Evolutionary conservation across 2,113 vertebrate genomes (phyloP).

Genomic region (Heteronetta atricapilla): DNA sequence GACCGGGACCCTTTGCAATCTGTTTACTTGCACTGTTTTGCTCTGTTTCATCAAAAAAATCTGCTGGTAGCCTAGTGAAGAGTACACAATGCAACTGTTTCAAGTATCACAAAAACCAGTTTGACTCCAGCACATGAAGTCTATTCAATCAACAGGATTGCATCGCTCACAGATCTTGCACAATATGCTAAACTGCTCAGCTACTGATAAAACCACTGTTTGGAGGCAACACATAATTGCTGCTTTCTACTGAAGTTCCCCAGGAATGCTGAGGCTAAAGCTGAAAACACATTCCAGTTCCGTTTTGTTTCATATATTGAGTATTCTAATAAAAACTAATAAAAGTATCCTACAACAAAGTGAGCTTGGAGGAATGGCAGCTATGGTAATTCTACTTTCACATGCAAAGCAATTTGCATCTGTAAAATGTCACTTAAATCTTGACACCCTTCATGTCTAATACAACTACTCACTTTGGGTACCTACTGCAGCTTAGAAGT

Average conservation of each 20-base stretch:
- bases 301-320: background rate
- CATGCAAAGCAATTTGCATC: background rate
- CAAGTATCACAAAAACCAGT: background rate
- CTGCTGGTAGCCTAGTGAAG: slow-evolving; percentile 70
- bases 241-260: background rate
- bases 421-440: background rate
- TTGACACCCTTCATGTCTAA: background rate
- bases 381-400: background rate
- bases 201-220: background rate
- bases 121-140: background rate
- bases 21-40: background rate
- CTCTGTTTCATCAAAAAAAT: slow-evolving; percentile 73
- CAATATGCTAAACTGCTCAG: background rate
- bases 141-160: background rate
- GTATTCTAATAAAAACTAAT: background rate
- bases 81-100: background rate
- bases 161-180: background rate
- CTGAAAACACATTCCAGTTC: background rate
- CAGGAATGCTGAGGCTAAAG: background rate
- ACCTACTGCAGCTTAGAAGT: background rate
- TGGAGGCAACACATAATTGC: background rate
- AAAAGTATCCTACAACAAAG: background rate
- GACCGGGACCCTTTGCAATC: slow-evolving; percentile 54
- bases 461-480: background rate
- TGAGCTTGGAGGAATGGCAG: background rate